These are phyloP conservation scores for Calyptomena viridis DNA, from an alignment of 2,113 vertebrate genomes.

Conservation along the genomic window DNA sequence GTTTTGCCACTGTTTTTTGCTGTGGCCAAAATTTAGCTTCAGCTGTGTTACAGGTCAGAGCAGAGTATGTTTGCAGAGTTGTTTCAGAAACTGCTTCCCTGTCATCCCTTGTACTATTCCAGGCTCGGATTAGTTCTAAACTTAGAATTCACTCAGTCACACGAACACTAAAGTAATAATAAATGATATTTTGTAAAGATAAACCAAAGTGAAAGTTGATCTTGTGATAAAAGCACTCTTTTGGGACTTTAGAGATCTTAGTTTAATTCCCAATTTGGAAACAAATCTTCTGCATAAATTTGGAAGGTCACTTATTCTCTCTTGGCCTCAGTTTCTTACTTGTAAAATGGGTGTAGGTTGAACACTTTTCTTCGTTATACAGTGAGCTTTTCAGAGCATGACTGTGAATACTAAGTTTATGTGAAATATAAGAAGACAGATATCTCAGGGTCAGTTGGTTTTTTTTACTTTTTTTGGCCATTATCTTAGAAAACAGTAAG, in stretches of 20 bases:
- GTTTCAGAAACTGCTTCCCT: slow-evolving; percentile 15
- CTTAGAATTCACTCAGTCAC: background rate
- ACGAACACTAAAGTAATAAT: background rate
- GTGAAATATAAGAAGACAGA: background rate
- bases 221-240: background rate
- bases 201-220: background rate
- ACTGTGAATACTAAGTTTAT: background rate
- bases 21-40: slow-evolving; percentile 14
- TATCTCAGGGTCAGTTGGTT: background rate
- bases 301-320: background rate
- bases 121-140: slow-evolving; percentile 35
- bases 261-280: slow-evolving; percentile 30
- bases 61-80: slow-evolving; percentile 11
- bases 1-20: background rate
- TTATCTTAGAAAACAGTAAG: background rate
- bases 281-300: background rate
- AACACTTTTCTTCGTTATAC: background rate
- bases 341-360: background rate
- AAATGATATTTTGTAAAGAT: background rate
- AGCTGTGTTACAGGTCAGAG: slow-evolving; percentile 33
- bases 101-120: slow-evolving; percentile 3
- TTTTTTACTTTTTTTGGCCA: background rate
- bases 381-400: background rate
- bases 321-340: background rate
- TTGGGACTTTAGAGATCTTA: background rate